Percentiles rank a stretch among this genome's conserved stretches.
phyloP scores from a whole-genome alignment of 2,888 invertebrate species.

The Eilema sororculum region DNA sequence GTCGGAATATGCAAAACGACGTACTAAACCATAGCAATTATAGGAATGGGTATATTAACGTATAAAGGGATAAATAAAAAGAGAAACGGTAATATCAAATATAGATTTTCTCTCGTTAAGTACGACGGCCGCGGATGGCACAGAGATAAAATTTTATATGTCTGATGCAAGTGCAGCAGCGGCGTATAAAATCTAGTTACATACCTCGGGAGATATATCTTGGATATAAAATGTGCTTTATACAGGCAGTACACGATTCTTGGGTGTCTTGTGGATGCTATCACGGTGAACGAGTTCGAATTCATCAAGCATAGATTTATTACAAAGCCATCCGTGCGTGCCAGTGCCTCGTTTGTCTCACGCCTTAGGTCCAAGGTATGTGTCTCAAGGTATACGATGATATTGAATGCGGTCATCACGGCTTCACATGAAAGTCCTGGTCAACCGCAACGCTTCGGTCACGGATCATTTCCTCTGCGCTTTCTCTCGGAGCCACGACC shows the following conservation, averaged over 20 bases:
- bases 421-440: conserved; percentile 51
- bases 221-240: too few relatives aligned
- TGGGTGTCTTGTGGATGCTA: too few relatives aligned
- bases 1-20: neutral
- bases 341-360: too few relatives aligned
- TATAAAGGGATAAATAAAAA: too few relatives aligned
- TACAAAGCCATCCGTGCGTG: too few relatives aligned
- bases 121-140: neutral
- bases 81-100: neutral
- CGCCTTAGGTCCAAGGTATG: too few relatives aligned
- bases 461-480: conserved; percentile 58
- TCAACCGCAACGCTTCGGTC: conserved; percentile 44
- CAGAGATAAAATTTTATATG: neutral
- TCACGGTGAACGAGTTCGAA: too few relatives aligned
- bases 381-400: neutral
- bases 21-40: neutral
- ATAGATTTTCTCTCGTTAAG: neutral
- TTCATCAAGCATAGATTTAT: too few relatives aligned
- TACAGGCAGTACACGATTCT: too few relatives aligned
- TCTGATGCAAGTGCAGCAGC: neutral
- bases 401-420: conserved; percentile 20
- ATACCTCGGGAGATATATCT: too few relatives aligned
- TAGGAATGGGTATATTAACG: neutral
- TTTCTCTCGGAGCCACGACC: conserved; percentile 55
- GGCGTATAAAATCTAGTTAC: neutral